Conservation (phyloP, 2,888 invertebrate genomes). For the Pachliopta kotzebuea region DNA sequence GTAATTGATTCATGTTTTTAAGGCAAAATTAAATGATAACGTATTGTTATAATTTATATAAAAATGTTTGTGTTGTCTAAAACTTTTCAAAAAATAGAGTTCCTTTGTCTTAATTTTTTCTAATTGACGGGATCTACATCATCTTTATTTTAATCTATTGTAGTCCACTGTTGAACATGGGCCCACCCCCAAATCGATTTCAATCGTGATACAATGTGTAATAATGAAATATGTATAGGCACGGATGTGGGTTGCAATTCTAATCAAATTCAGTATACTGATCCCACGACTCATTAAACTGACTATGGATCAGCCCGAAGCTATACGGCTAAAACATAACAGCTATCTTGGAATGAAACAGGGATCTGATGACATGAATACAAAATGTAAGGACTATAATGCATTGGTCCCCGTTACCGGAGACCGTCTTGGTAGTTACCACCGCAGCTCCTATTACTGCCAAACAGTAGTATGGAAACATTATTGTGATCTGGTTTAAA, state of each 20-base stretch:
- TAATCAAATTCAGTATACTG: conserved; percentile 6
- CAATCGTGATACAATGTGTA: not conserved
- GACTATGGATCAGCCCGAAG: conserved; percentile 6
- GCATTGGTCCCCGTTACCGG: no score
- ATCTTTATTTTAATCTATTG: no score
- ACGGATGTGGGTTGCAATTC: conserved; percentile 6
- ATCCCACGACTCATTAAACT: conserved; percentile 16
- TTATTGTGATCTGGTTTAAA: no score
- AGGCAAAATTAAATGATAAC: not conserved
- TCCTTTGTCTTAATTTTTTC: no score
- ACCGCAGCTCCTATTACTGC: no score
- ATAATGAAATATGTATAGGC: not conserved
- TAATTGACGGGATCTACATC: not conserved
- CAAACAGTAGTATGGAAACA: no score
- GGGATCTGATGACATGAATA: not conserved
- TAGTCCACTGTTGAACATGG: no score
- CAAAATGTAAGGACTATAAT: no score
- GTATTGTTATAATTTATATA: not conserved
- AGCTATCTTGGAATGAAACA: conserved; percentile 8
- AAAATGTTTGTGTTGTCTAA: not conserved
- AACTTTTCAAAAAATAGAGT: not conserved
- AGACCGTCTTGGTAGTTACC: no score
- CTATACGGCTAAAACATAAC: not conserved
- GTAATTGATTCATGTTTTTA: not conserved
- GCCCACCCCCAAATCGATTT: no score